These are phyloP conservation scores for Sialia sialis DNA, from an alignment of 2,113 vertebrate species.

Conservation along the genomic window DNA sequence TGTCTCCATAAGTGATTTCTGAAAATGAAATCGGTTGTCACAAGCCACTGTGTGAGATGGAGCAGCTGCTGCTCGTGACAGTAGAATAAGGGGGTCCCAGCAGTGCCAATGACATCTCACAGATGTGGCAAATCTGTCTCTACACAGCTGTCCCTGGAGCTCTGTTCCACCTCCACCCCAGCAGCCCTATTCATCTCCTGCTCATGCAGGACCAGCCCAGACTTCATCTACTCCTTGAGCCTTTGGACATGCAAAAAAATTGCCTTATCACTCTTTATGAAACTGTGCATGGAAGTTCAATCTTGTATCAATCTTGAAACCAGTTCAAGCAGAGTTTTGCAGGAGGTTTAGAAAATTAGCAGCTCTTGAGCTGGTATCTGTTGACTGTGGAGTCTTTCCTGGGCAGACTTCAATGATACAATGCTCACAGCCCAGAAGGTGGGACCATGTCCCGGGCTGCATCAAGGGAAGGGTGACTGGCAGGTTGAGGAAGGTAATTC, in stretches of 20 bases:
- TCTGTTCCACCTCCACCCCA: neutral
- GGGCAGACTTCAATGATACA: fast-evolving
- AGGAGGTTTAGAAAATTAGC: neutral
- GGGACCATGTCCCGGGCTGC: fast-evolving
- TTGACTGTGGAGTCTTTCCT: neutral
- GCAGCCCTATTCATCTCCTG: neutral
- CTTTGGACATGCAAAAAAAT: neutral
- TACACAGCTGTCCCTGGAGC: neutral
- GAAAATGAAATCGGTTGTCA: neutral
- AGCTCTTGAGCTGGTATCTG: neutral
- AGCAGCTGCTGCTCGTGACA: neutral
- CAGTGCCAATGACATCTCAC: neutral
- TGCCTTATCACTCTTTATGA: neutral
- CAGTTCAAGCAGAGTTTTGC: neutral
- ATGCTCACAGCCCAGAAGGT: neutral
- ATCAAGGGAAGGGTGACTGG: fast-evolving
- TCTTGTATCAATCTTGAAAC: neutral
- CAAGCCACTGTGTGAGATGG: neutral
- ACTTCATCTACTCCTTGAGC: neutral
- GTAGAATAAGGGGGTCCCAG: neutral
- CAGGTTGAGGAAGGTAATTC: neutral
- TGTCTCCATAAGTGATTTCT: neutral
- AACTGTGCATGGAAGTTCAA: fast-evolving
- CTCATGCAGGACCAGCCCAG: neutral
- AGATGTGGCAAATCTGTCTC: neutral